Percentiles rank a stretch among this genome's conserved stretches.
Conservation (phyloP, 2,797 vertebrate genomes). For the Enoplosus armatus region DNA sequence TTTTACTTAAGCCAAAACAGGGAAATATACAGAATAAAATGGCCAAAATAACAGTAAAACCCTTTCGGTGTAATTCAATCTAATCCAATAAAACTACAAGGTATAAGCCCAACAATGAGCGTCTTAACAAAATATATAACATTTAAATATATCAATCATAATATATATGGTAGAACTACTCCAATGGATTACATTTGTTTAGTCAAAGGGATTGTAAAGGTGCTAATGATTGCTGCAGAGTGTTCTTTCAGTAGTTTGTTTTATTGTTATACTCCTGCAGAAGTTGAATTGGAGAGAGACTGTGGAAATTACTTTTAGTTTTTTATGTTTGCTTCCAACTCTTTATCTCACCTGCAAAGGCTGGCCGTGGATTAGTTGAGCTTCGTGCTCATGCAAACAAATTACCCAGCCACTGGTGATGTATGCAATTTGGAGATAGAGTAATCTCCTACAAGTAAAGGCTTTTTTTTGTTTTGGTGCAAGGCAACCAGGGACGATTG, state of each 20-base stretch:
- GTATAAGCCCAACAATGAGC: not conserved
- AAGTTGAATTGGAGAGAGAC: not conserved
- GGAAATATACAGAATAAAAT: not conserved
- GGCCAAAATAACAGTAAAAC: slow-evolving; percentile 19
- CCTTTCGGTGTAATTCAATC: slow-evolving; percentile 10
- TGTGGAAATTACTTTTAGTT: not conserved
- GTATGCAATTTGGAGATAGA: slow-evolving; percentile 58
- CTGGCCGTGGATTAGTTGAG: slow-evolving; percentile 58
- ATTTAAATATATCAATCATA: not conserved
- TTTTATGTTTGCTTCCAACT: not conserved
- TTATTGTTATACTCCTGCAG: not conserved
- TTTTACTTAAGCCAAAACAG: slow-evolving; percentile 20
- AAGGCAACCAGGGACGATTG: not conserved
- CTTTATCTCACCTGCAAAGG: slow-evolving; percentile 59
- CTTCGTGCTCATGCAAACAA: slow-evolving; percentile 36
- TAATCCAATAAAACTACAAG: slow-evolving; percentile 11
- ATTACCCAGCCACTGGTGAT: slow-evolving; percentile 34
- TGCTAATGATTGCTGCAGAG: not conserved
- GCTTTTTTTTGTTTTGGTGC: slow-evolving; percentile 22
- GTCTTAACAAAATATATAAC: not conserved
- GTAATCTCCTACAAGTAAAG: slow-evolving; percentile 36
- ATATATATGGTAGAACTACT: not conserved
- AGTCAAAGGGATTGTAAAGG: not conserved
- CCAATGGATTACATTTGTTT: not conserved
- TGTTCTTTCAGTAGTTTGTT: not conserved